phyloP scores from a whole-genome alignment of 2,797 vertebrate genomes.

The Selene dorsalis region DNA sequence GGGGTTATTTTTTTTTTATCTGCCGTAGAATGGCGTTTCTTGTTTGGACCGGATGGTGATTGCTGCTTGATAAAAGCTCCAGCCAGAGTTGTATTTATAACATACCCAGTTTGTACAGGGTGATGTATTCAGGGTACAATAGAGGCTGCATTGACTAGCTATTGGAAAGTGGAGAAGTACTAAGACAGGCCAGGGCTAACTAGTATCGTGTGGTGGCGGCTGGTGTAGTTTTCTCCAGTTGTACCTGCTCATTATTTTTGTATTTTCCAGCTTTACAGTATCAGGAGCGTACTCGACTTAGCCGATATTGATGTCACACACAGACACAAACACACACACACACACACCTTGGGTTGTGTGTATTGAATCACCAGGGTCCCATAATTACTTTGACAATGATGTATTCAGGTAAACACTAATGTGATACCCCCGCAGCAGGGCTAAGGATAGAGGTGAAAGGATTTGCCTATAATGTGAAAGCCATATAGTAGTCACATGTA shows the following conservation, averaged over 20 bases:
- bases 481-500: constrained; percentile 14
- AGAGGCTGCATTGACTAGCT: no score
- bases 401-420: constrained; percentile 1
- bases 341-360: neutral
- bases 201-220: no score
- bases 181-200: no score
- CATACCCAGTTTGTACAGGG: no score
- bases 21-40: no score
- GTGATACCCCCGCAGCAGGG: neutral
- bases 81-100: no score
- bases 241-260: neutral
- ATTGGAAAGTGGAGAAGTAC: no score
- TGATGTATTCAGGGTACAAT: no score
- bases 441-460: constrained; percentile 29
- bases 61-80: no score
- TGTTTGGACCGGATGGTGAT: no score
- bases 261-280: neutral
- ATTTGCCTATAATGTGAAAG: constrained; percentile 26
- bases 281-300: neutral
- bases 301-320: neutral
- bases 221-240: no score
- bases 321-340: neutral
- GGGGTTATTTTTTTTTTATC: no score
- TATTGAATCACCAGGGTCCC: neutral
- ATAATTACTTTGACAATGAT: constrained; percentile 20